Evolutionary conservation across 2,797 vertebrate genomes (phyloP).

Genomic region (Enteromius thamalakanensis): DNA sequence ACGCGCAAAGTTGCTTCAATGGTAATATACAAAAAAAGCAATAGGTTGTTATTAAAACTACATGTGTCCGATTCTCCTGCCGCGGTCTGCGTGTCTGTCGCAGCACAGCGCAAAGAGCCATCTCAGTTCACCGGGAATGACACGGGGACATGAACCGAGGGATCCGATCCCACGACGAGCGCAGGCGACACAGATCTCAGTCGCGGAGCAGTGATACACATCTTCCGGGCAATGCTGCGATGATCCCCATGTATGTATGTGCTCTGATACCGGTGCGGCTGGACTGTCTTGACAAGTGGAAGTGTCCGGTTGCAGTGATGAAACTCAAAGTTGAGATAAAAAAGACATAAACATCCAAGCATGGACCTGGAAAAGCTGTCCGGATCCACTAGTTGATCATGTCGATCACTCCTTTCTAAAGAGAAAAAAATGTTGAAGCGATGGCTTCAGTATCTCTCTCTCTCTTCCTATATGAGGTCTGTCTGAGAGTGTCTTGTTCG

Average conservation of each 20-base stretch:
- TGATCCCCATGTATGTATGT: constrained; percentile 36
- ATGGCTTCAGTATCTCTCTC: not conserved
- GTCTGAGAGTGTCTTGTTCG: constrained; percentile 21
- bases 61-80: constrained; percentile 26
- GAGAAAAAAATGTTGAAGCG: constrained; percentile 2
- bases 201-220: constrained; percentile 39
- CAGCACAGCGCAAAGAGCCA: constrained; percentile 42
- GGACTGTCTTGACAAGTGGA: constrained; percentile 21
- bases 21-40: constrained; percentile 64
- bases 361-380: constrained; percentile 7
- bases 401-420: constrained; percentile 5
- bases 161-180: constrained; percentile 36
- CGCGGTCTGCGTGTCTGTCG: constrained; percentile 40
- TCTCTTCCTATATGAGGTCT: constrained; percentile 6
- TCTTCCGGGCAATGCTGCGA: constrained; percentile 39
- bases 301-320: constrained; percentile 44
- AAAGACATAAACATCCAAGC: constrained; percentile 32
- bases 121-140: constrained; percentile 43
- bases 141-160: constrained; percentile 36
- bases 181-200: constrained; percentile 42
- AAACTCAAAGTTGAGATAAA: constrained; percentile 29
- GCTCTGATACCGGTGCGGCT: constrained; percentile 21
- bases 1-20: constrained; percentile 77
- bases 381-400: constrained; percentile 46
- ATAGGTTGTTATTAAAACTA: constrained; percentile 27